Percentiles rank a stretch among this genome's conserved stretches.
Evolutionary conservation across 2,113 vertebrate species (phyloP).

Genomic region (Onychostruthus taczanowskii): DNA sequence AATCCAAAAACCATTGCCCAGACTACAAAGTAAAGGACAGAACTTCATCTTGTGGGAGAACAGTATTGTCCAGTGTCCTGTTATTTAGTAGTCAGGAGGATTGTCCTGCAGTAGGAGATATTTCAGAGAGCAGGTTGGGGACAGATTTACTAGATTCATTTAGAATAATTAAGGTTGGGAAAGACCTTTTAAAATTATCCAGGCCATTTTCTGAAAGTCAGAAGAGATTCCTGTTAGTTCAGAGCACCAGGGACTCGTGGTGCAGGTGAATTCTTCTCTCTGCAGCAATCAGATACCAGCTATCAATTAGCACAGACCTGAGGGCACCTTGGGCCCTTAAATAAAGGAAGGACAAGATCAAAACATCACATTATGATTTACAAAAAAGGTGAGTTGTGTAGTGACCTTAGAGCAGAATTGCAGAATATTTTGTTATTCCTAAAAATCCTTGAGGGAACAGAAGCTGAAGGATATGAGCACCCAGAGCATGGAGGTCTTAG

Average conservation of each 20-base stretch:
- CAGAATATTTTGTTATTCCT: background rate
- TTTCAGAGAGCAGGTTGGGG: background rate
- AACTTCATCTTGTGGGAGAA: background rate
- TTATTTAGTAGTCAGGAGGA: background rate
- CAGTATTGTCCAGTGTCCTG: background rate
- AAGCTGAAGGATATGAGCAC: background rate
- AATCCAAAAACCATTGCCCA: background rate
- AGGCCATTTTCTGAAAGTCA: background rate
- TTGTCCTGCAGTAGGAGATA: background rate
- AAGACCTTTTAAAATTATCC: background rate
- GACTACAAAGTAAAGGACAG: background rate
- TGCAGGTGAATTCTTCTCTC: conserved; percentile 1
- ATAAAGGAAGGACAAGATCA: background rate
- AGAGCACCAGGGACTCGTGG: background rate
- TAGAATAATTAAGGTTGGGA: background rate
- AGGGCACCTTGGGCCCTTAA: conserved; percentile 12
- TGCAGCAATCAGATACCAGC: conserved; percentile 7
- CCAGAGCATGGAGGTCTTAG: background rate
- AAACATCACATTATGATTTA: background rate
- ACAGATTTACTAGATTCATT: background rate
- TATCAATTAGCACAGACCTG: conserved; percentile 54
- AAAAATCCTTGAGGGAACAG: background rate
- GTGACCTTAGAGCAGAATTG: background rate
- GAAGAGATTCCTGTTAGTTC: background rate
- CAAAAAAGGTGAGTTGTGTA: background rate